Base-by-base conservation (phyloP, 1,140 invertebrate species). In the Drosophila sproati region DNA sequence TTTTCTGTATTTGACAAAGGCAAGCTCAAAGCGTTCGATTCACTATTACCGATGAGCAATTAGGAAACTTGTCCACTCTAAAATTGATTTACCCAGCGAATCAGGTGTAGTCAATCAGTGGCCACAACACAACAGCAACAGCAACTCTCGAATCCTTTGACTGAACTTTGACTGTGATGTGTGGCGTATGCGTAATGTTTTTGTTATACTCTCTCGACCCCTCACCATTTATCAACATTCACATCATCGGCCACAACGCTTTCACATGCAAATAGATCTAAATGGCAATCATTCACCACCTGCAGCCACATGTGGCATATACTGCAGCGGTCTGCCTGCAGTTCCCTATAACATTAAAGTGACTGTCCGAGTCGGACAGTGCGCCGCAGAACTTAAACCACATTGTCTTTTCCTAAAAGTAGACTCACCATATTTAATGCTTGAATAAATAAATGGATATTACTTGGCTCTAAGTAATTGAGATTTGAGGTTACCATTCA, bases 251-350 rank as follows among this genome's bases (percentile, higher is more conserved):
- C 67, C 62, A 69, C 64, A 81, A 86, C 73, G 80, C 73, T 83
- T 66, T 71, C 55, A 68, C 78, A 85, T 85, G 81, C 78, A 85
- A 86, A 85, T 86, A 72, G 73, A 75, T 78, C 82, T 5, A 75
- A 75, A 75, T 74, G 45, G 62, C 62, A 67, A 64, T 62, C 51
- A 35, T 20, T 32, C 34, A 10, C 4, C 29, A 0, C 47, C 6
- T 10, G 4, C 32, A 29, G 12, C 5, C 5, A 7, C 81, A 85
- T 85, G 81, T 80, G 81, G 68, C 73, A 54, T 62, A 74, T 76
- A 51, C 54, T 55, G 56, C 41, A n/a, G n/a, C 10, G 8, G 4
- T 8, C 73, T 45, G 56, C n/a, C 45, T 59, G 45, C 47, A 52
- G 10, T 6, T 32, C 32, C 43, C n/a, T 41, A 35, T 54, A 20